Conservation (phyloP, 2,888 invertebrate species). For the Hemithea aestivaria region DNA sequence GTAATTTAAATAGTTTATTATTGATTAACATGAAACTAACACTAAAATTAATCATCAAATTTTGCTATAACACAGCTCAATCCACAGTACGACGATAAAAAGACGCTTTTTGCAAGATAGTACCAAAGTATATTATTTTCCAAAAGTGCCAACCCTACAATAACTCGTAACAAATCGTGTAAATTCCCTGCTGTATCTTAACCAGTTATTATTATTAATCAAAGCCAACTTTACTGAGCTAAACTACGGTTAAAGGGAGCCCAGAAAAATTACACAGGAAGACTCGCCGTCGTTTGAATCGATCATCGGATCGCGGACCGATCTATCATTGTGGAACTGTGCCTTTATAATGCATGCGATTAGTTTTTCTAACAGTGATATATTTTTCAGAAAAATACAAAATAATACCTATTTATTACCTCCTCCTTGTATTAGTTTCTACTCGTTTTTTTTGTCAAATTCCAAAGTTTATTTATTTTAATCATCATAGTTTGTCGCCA, state of each 20-base stretch:
- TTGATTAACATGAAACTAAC: no score
- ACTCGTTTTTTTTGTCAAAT: no score
- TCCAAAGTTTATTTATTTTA: no score
- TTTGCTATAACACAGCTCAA: no score
- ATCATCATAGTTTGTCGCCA: no score
- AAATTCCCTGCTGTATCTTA: slow-evolving; percentile 30
- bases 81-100: no score
- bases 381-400: slow-evolving; percentile 2
- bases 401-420: slow-evolving; percentile 4
- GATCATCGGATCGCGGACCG: slow-evolving; percentile 20
- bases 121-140: neutral
- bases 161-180: slow-evolving; percentile 41
- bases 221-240: slow-evolving; percentile 44
- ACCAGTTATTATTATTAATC: slow-evolving; percentile 62
- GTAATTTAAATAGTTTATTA: no score
- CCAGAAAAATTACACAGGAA: slow-evolving; percentile 48
- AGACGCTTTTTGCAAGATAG: no score
- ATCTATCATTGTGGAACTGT: slow-evolving; percentile 11
- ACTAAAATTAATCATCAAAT: no score
- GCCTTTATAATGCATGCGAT: no score
- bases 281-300: slow-evolving; percentile 29
- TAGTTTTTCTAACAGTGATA: no score
- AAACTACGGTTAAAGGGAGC: slow-evolving; percentile 48
- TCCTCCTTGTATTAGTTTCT: no score
- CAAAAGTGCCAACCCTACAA: slow-evolving; percentile 9